These are phyloP conservation scores for Poecile montanus DNA, from an alignment of 2,797 vertebrate species.

Conservation along the genomic window DNA sequence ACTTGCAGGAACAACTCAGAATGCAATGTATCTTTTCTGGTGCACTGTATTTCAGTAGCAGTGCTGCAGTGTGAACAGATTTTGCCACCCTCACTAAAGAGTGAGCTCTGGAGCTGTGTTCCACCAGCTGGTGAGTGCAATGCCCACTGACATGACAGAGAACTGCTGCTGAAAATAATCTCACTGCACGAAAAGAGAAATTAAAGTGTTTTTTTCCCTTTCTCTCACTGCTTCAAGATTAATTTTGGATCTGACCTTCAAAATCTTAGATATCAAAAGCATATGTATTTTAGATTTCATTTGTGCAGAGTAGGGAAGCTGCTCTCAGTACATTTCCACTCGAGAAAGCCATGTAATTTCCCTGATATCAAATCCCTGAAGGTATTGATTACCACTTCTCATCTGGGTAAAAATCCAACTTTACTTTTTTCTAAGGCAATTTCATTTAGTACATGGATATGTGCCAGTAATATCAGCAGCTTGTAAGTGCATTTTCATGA, in stretches of 20 bases:
- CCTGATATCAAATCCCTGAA: neutral
- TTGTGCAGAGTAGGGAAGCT: neutral
- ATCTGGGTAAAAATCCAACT: neutral
- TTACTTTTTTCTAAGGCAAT: neutral
- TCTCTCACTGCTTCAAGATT: neutral
- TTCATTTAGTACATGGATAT: neutral
- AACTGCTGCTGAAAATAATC: neutral
- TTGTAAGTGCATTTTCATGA: neutral
- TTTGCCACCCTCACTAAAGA: neutral
- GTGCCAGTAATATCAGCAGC: neutral
- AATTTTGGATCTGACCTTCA: constrained; percentile 2
- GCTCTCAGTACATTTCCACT: neutral
- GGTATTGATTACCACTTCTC: neutral
- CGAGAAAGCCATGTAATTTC: neutral
- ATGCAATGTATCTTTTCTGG: neutral
- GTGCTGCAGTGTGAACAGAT: neutral
- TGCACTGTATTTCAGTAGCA: neutral
- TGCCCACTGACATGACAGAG: neutral
- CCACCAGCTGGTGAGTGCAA: neutral
- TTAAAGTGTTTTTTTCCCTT: neutral
- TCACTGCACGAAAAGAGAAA: neutral
- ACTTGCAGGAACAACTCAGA: neutral
- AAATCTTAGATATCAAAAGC: neutral
- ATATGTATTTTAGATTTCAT: neutral
- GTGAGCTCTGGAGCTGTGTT: neutral